Evolutionary conservation across 2,113 vertebrate genomes (phyloP), one percentile per base, ranked within the genome.

Genomic region (Arothron firmamentum): DNA sequence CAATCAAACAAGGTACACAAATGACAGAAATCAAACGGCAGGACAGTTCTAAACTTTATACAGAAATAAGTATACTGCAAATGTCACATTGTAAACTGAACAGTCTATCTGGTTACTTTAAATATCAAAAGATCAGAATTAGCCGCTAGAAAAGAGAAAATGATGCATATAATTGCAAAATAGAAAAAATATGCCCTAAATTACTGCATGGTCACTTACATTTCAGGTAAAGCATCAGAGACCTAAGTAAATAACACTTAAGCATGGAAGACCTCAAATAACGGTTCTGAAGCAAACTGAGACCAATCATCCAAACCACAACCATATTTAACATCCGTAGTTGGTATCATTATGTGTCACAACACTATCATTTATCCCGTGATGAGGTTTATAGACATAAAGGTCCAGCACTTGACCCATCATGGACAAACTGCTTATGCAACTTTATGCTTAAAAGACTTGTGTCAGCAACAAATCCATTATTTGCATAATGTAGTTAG

Each of bases 171-270:
- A 51, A 69, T 67, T 51, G 64, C 23, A 51, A 19, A 59, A 59
- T 23, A 12, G 15, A 3, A 18, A 57, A 49, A 7, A 17, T 38
- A 28, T 65, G 2, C 28, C 51, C 59, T 75, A 5, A 77, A 49
- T 59, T 47, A 47, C 34, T 12, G 11, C 34, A 38, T 38, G 34
- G 60, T 65, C 56, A 78, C 70, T 75, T 18, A 72, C 64, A 51
- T 55, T 11, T 21, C 42, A 52, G 55, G 18, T 51, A 31, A 14
- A 67, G 46, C 42, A 31, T 56, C 14, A 54, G n/a, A 6, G 21
- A 64, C 9, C 17, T 19, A 34, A 51, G 57, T 82, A 80, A 80
- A 75, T 65, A 73, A 21, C 58, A 74, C 48, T 70, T 75, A 70
- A 47, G 25, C 49, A 17, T 5, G 34, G 19, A 18, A 67, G 23